phyloP scores from a whole-genome alignment of 2,113 vertebrate species.

The Numenius arquata region DNA sequence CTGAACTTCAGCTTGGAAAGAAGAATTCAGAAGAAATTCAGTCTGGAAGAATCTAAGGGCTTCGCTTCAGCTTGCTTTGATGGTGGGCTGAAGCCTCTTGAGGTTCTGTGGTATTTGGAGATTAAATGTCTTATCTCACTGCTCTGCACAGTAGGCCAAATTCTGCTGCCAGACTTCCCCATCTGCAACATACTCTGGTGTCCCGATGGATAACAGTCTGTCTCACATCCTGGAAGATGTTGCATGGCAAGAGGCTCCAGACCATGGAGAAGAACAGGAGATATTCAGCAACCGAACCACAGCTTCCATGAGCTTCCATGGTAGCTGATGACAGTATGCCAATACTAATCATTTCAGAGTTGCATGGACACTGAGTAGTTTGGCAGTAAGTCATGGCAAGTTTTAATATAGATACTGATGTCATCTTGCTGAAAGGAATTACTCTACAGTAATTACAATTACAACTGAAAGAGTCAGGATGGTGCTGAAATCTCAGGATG shows the following conservation, averaged over 20 bases:
- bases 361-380: not conserved
- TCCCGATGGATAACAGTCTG: not conserved
- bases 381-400: not conserved
- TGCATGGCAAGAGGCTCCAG: not conserved
- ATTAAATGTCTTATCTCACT: not conserved
- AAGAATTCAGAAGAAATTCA: not conserved
- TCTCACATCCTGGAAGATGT: not conserved
- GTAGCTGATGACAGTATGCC: not conserved
- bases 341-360: not conserved
- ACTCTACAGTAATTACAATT: not conserved
- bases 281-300: not conserved
- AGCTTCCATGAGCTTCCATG: not conserved
- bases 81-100: not conserved
- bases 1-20: not conserved
- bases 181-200: not conserved
- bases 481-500: not conserved
- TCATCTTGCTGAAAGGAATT: not conserved
- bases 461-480: not conserved
- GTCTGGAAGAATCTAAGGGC: not conserved
- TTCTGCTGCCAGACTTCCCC: not conserved
- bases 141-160: not conserved
- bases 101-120: not conserved
- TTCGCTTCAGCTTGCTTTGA: not conserved
- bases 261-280: not conserved
- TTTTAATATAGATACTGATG: not conserved